A percentile compares a stretch with the other conserved stretches of the same genome.
Evolutionary conservation across 2,888 invertebrate species (phyloP).

Genomic region (Epinotia brunnichana): DNA sequence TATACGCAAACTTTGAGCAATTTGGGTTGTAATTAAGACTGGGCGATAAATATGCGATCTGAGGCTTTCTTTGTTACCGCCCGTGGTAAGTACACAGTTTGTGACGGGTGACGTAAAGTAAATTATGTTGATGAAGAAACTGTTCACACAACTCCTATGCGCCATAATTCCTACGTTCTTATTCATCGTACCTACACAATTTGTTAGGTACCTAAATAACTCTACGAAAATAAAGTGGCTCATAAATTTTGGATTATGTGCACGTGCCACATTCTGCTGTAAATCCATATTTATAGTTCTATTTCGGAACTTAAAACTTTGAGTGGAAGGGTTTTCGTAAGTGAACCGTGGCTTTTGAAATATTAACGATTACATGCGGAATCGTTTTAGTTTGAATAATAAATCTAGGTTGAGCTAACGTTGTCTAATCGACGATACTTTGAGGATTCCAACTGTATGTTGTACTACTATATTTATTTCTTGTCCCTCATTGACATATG

Average conservation of each 20-base stretch:
- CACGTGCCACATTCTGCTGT: conserved; percentile 21
- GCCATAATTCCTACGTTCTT: neutral
- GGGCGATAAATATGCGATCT: no score
- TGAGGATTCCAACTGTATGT: no score
- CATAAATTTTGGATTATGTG: conserved; percentile 14
- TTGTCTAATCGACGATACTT: neutral
- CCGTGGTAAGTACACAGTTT: no score
- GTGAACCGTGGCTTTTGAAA: neutral
- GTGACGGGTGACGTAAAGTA: no score
- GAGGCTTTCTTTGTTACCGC: no score
- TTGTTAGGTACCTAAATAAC: conserved; percentile 13
- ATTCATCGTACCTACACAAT: neutral
- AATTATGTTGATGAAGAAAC: neutral
- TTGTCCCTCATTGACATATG: no score
- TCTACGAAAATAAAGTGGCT: neutral
- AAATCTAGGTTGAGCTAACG: neutral
- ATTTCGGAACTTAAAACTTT: conserved; percentile 21
- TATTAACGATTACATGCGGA: neutral
- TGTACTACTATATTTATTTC: no score
- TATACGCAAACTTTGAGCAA: no score
- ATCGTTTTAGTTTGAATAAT: neutral
- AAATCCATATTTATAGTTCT: conserved; percentile 31
- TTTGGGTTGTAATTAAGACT: no score
- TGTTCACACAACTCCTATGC: neutral
- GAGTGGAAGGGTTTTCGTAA: conserved; percentile 15